phyloP scores from a whole-genome alignment of 2,797 vertebrate species.

The Oreonectes daqikongensis region DNA sequence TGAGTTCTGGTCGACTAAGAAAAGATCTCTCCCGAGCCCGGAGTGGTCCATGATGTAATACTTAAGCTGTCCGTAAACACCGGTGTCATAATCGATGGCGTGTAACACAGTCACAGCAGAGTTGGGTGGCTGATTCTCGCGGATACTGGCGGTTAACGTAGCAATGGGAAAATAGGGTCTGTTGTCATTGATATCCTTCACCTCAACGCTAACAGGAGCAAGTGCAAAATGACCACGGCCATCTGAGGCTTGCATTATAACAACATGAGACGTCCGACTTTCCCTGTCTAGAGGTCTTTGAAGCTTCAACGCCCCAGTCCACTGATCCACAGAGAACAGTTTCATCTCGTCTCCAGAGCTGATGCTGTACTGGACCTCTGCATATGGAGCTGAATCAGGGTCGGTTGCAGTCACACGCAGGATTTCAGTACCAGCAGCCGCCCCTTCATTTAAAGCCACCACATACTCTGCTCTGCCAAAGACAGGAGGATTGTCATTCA shows the following conservation, averaged over 20 bases:
- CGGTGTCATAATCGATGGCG: slow-evolving; percentile 87
- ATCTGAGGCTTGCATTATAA: slow-evolving; percentile 89
- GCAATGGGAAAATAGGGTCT: slow-evolving; percentile 90
- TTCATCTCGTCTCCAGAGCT: slow-evolving; percentile 89
- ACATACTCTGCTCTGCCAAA: slow-evolving; percentile 85
- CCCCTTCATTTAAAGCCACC: slow-evolving; percentile 83
- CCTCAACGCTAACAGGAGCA: slow-evolving; percentile 86
- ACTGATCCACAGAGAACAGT: slow-evolving; percentile 87
- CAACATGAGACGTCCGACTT: slow-evolving; percentile 76
- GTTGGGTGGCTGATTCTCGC: slow-evolving; percentile 90
- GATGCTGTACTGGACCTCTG: slow-evolving; percentile 85
- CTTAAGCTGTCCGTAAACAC: slow-evolving; percentile 84
- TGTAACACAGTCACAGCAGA: slow-evolving; percentile 89
- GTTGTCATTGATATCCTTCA: slow-evolving; percentile 95
- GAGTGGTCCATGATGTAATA: slow-evolving; percentile 83
- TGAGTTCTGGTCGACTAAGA: slow-evolving; percentile 82
- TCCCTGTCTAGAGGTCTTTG: slow-evolving; percentile 86
- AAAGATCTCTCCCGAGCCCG: slow-evolving; percentile 74
- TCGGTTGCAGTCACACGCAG: slow-evolving; percentile 88
- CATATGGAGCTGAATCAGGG: slow-evolving; percentile 84
- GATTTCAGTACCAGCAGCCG: slow-evolving; percentile 85
- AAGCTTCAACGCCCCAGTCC: slow-evolving; percentile 84
- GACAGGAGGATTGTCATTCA: slow-evolving; percentile 91
- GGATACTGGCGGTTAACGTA: slow-evolving; percentile 85
- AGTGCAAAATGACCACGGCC: slow-evolving; percentile 85